These are phyloP conservation scores for Alfaro cultratus DNA, from an alignment of 2,797 vertebrate species.

Conservation along the genomic window DNA sequence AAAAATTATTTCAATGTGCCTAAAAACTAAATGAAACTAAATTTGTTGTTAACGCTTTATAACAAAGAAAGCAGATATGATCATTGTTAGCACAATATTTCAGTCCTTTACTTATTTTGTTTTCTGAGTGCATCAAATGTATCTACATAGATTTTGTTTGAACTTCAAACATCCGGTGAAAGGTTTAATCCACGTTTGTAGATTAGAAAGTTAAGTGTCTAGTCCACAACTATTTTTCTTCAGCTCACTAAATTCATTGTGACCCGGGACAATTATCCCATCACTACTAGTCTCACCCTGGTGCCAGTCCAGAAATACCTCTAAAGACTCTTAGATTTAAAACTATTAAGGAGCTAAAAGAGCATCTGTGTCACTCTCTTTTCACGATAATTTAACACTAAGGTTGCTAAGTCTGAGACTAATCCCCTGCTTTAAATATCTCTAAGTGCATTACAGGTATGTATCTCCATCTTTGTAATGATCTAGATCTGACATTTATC, in stretches of 20 bases:
- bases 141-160: background rate
- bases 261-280: background rate
- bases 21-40: background rate
- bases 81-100: background rate
- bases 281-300: conserved; percentile 1
- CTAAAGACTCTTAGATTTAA: conserved; percentile 76
- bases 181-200: background rate
- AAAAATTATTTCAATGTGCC: background rate
- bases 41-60: background rate
- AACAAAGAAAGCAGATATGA: background rate
- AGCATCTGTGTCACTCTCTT: conserved; percentile 33
- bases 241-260: background rate
- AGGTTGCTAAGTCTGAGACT: conserved; percentile 45
- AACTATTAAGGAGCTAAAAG: conserved; percentile 69
- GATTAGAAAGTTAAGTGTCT: background rate
- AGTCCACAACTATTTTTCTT: background rate
- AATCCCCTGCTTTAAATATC: conserved; percentile 50
- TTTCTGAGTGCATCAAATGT: background rate
- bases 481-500: background rate
- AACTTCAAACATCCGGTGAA: background rate
- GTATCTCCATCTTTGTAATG: conserved; percentile 16
- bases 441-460: conserved; percentile 22
- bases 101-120: background rate
- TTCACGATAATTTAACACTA: conserved; percentile 46
- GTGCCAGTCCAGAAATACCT: conserved; percentile 51